Evolutionary conservation across 2,888 invertebrate species (phyloP), one percentile per base, ranked within the genome.

Genomic region (Pandemis cinnamomeana): DNA sequence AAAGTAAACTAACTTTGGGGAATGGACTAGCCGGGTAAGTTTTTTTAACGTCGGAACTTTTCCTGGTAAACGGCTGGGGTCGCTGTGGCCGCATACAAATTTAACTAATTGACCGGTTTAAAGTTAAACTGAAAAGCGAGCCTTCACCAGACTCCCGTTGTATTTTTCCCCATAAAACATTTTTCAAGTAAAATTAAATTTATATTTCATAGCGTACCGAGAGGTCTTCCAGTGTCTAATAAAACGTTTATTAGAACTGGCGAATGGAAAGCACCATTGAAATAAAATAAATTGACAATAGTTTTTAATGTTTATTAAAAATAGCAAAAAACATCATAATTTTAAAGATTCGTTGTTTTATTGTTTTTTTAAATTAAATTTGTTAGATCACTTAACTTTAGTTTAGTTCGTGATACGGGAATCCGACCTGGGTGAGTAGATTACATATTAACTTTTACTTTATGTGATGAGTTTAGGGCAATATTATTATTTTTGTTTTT

Each of bases 1-100:
- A 51, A 51, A 51, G 51, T 10, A 10, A 51, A 51, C 51, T 51
- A n/a, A 6, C 7, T 51, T n/a, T 51, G 5, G n/a, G n/a, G 10
- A 51, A 51, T 51, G n/a, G n/a, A 15, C 36, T 69, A 69, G 48
- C 68, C 15, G 27, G 10, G 10, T n/a, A 15, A 61, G 48, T 48
- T 69, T 36, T 61, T 69, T 20, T 8, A 61, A n/a, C 46, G 60
- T 44, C 36, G 36, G 7, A 61, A 60, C 27, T 69, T 69, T 69
- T 61, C 5, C 10, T 36, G 46, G 58, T 69, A 60, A 68, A 61
- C 46, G 42, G 60, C 61, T n/a, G 11, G 41, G n/a, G 41, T 42
- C n/a, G 44, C 68, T n/a, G 68, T 6, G n/a, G 46, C 36, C 36
- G 27, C 60, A 27, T 46, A 61, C 58, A 69, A 48, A 69, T 69